phyloP scores from a whole-genome alignment of 2,888 invertebrate genomes.

The Dicyrtomina minuta region DNA sequence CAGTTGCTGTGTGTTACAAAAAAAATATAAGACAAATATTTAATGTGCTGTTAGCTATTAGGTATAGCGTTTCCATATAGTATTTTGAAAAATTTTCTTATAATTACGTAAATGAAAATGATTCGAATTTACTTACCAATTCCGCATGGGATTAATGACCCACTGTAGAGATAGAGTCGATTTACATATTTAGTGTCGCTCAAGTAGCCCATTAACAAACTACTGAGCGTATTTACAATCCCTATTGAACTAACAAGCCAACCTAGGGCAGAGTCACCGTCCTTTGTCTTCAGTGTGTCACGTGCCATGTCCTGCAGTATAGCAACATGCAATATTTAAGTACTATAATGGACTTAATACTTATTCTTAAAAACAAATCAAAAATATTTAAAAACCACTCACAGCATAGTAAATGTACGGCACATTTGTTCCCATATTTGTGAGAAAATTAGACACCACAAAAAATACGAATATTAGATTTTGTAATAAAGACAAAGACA shows the following conservation, averaged over 20 bases:
- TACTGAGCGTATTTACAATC: conserved; percentile 80
- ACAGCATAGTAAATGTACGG: conserved; percentile 83
- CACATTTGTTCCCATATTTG: conserved; percentile 90
- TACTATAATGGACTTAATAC: no score
- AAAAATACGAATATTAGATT: conserved; percentile 88
- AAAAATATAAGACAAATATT: not conserved
- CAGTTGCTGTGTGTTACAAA: not conserved
- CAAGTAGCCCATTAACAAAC: conserved; percentile 81
- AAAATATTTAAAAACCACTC: conserved; percentile 53
- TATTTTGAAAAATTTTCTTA: conserved; percentile 53
- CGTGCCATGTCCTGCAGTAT: no score
- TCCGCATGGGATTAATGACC: conserved; percentile 84
- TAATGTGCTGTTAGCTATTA: not conserved
- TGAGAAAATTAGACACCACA: conserved; percentile 88
- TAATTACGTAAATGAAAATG: not conserved
- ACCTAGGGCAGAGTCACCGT: conserved; percentile 62
- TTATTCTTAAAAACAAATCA: no score
- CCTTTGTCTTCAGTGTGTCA: no score
- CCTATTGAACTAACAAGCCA: conserved; percentile 80
- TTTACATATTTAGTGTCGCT: conserved; percentile 87
- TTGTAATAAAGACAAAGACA: conserved; percentile 76
- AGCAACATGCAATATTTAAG: no score
- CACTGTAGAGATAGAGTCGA: conserved; percentile 85
- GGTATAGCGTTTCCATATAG: no score
- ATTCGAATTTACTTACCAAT: conserved; percentile 63